Evolutionary conservation across 2,113 vertebrate species (phyloP), one percentile per base, ranked within the genome.

Genomic region (Ptychochromis oligacanthus): DNA sequence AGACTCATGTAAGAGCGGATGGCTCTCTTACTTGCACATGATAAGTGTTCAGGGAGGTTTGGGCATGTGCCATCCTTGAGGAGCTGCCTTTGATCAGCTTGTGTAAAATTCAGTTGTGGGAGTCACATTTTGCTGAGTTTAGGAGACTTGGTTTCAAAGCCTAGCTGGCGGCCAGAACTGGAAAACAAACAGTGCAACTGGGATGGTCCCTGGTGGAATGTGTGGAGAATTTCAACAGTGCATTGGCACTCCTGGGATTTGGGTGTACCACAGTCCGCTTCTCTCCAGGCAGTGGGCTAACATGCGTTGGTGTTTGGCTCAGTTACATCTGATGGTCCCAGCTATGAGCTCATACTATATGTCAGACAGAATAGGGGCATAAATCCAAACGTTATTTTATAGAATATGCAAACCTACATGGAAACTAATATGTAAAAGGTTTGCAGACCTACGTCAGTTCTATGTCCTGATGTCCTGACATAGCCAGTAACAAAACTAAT

Each of bases 81-180:
- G 81, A 85, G 67, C 58, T 84, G 86, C 40, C 93, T 94, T 94
- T 95, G 94, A 95, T 92, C 88, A 81, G 80, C 79, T 80, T 87
- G 58, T 76, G 64, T 81, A 88, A 80, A 92, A 93, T 92, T 56
- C 83, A 84, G 59, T 54, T 54, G 56, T 72, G 46, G 84, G 89
- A 85, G 90, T 94, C 92, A 86, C 87, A 92, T 89, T 93, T 78
- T 93, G 91, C 85, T 92, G 93, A 91, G 89, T 94, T 92, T 87
- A 88, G 77, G 89, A 83, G 89, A 91, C 83, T 81, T 38, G 58
- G 49, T 93, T 94, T 95, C 89, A 90, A 84, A 89, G 85, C 31
- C 2, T 80, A 15, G 76, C 83, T 89, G 87, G 75, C 46, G 40
- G 88, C 82, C 54, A 59, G 80, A 18, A 64, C 43, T 67, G 80